phyloP scores from a whole-genome alignment of 2,888 invertebrate genomes.

The Pocota personata region DNA sequence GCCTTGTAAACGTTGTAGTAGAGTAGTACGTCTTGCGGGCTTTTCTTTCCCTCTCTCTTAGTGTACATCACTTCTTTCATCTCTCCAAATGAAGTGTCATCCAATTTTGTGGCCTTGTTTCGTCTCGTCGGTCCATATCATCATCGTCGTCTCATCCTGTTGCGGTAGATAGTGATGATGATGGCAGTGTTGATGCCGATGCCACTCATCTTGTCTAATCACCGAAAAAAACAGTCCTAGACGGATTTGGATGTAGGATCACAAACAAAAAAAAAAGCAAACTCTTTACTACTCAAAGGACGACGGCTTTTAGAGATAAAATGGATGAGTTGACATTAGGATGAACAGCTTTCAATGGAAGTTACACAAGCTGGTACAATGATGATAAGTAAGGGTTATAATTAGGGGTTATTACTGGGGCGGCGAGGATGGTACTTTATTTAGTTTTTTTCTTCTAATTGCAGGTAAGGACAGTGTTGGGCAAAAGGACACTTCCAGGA shows the following conservation, averaged over 20 bases:
- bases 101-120: slow-evolving; percentile 4
- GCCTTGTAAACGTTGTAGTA: background rate
- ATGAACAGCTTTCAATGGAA: slow-evolving; percentile 37
- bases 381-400: slow-evolving; percentile 51
- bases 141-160: slow-evolving; percentile 1
- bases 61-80: background rate
- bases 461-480: background rate
- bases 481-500: background rate
- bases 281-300: slow-evolving; percentile 23
- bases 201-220: slow-evolving; percentile 52
- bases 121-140: background rate
- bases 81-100: slow-evolving; percentile 34
- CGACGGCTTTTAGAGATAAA: slow-evolving; percentile 12
- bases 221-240: slow-evolving; percentile 35
- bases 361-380: slow-evolving; percentile 22
- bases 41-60: background rate
- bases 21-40: background rate
- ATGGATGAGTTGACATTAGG: slow-evolving; percentile 8
- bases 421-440: background rate
- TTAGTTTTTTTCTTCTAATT: background rate
- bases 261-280: background rate
- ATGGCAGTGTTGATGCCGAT: slow-evolving; percentile 35
- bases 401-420: slow-evolving; percentile 14
- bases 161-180: slow-evolving; percentile 3
- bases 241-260: slow-evolving; percentile 22